Evolutionary conservation across 2,888 invertebrate genomes (phyloP).

Genomic region (Corbicula japonica): DNA sequence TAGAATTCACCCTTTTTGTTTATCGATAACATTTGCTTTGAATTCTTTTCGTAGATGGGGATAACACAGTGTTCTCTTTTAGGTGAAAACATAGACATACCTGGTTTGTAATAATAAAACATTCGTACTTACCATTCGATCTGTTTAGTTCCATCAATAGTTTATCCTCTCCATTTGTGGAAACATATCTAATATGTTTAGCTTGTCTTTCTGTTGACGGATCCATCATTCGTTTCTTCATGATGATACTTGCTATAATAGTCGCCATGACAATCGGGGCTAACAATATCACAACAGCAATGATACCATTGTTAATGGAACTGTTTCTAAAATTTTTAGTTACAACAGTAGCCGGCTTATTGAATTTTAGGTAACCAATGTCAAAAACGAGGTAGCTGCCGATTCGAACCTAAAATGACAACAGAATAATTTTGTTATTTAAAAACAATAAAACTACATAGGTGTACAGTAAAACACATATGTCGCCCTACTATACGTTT

Average conservation of each 20-base stretch:
- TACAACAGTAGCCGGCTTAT: constrained; percentile 16
- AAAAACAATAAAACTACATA: too few relatives aligned
- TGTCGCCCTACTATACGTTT: too few relatives aligned
- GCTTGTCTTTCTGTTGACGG: constrained; percentile 65
- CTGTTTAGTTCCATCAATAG: constrained; percentile 61
- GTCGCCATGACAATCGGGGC: constrained; percentile 69
- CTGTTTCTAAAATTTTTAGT: too few relatives aligned
- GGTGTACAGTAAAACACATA: too few relatives aligned
- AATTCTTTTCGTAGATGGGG: too few relatives aligned
- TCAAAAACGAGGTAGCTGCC: constrained; percentile 72
- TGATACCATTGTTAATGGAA: constrained; percentile 57
- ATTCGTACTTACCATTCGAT: constrained; percentile 58
- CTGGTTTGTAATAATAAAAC: too few relatives aligned
- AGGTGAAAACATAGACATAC: too few relatives aligned
- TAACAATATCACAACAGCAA: constrained; percentile 70
- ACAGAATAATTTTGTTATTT: neutral
- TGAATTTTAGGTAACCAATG: constrained; percentile 77
- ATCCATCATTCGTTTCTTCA: constrained; percentile 73
- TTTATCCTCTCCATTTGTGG: constrained; percentile 49
- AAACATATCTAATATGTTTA: constrained; percentile 25
- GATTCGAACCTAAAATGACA: constrained; percentile 74
- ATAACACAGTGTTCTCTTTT: too few relatives aligned
- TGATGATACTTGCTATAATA: constrained; percentile 69
- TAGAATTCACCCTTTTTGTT: too few relatives aligned
- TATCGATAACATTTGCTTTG: too few relatives aligned